Base-by-base conservation (phyloP, 2,888 invertebrate species). In the Crocallis elinguaria region DNA sequence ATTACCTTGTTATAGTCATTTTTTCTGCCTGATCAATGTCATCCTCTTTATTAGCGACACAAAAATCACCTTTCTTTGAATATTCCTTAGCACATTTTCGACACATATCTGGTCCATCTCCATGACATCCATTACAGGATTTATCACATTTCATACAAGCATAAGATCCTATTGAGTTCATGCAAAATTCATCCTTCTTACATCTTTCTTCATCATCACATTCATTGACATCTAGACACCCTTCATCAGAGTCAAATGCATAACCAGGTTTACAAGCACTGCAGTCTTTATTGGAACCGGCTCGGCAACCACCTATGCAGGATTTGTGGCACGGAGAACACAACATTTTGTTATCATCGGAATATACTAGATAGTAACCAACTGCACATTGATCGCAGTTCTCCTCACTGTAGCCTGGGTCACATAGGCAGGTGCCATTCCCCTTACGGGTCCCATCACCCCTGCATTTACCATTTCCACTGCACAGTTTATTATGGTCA, bases 371-470 rank as follows among this genome's bases (percentile, higher is more conserved):
- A 77, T 95, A 97, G 75, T 94, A 95, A 1, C 94, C 94, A n/a
- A 86, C 77, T 9, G 93, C 92, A 82, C 99, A 99, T n/a, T 92
- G 85, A 45, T 95, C 93, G 84, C 99, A 99, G 17, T 92, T 82
- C 0, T 94, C 93, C 0, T 98, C 98, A 0, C 80, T 73, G 77
- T 99, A 99, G 0, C 98, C 98, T 4, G 80, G 72, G 71, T 98
- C 94, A 82, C 99, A 99, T 9, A 93, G 86, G 77, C 99, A 99
- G 57, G 95, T 94, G 0, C 99, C 99, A 74, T 95, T 97, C 0
- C 99, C 99, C 82, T 97, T 97, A 33, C 98, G 92, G 0, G 98
- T 98, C 0, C 99, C 99, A 58, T 95, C 94, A 0, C 99, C 99
- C 60, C 93, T 84, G 62, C 94, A 94, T 79, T 94, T 95, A 0